Base-by-base conservation (phyloP, 2,888 invertebrate species). In the Tiliacea citrago region DNA sequence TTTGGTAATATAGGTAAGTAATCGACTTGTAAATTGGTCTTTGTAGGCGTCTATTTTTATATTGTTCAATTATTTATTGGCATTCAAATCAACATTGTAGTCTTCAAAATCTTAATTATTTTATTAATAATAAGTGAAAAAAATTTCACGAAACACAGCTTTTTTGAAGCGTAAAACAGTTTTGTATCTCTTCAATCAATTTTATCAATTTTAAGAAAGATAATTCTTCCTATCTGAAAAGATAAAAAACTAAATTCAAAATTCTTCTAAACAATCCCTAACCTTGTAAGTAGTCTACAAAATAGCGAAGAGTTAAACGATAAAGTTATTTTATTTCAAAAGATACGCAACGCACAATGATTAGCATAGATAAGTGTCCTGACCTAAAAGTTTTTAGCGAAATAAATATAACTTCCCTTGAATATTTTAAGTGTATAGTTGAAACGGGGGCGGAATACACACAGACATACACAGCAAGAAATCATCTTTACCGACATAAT, bases 281-380 rank as follows among this genome's bases (percentile, higher is more conserved):
- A 47, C 12, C n/a, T 53, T 45, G 0, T 4, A 13, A 29, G 10
- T 24, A 2, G 2, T 1, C 18, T 39, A 24, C 51, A 66, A 68
- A 42, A 49, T 10, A 29, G 53, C 16, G 1, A 58, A 29, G 42
- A 62, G 18, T 73, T 63, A 0, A 47, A 67, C 13, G 9, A 42
- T 42, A 68, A 67, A 73, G 10, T 39, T 29, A 53, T 63, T 78
- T 73, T 68, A 79, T 79, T 79, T 49, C 58, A 24, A 47, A 73
- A 79, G 73, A 73, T 79, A 73, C 18, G 73, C 68, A 1, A 39
- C 67, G 67, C 73, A 53, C 57, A 79, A 73, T 49, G 57, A 49
- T 78, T 58, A 49, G 42, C 63, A 65, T 55, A 78, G 63, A 73
- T 74, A 68, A 69, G 79, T 49, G 47, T 42, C 39, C 13, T 12